Conservation (phyloP, 1,140 invertebrate genomes). For the Drosophila sp. region DNA sequence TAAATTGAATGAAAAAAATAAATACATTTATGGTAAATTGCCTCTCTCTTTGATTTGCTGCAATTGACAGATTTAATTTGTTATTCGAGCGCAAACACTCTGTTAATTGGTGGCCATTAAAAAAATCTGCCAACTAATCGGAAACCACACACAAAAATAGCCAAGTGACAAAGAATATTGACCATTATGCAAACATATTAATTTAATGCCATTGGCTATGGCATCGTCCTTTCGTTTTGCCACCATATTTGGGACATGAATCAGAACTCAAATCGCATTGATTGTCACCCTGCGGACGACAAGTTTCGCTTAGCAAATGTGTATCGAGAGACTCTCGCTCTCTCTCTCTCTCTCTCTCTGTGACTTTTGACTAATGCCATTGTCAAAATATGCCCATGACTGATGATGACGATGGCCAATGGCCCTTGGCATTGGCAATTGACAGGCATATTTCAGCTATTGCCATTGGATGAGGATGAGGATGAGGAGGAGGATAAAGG, state of each 20-base stretch:
- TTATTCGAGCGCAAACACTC: slow-evolving; percentile 27
- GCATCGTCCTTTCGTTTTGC: background rate
- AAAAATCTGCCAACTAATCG: slow-evolving; percentile 15
- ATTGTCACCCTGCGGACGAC: slow-evolving; percentile 55
- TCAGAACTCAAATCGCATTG: slow-evolving; percentile 48
- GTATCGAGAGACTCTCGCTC: slow-evolving; percentile 1
- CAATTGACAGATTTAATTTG: slow-evolving; percentile 66
- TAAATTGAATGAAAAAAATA: too few species aligned
- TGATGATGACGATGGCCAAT: slow-evolving; percentile 68
- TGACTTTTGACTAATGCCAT: slow-evolving; percentile 68
- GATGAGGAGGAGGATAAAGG: slow-evolving; percentile 30
- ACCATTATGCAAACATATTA: slow-evolving; percentile 10
- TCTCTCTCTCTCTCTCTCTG: background rate
- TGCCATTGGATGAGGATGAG: slow-evolving; percentile 19
- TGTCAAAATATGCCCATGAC: slow-evolving; percentile 77
- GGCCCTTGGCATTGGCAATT: slow-evolving; percentile 26
- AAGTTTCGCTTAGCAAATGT: slow-evolving; percentile 73
- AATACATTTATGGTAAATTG: too few species aligned
- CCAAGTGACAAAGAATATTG: slow-evolving; percentile 29
- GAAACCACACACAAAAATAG: slow-evolving; percentile 18
- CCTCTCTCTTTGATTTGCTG: slow-evolving; percentile 32
- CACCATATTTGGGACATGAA: slow-evolving; percentile 14
- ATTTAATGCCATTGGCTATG: background rate
- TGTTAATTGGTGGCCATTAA: slow-evolving; percentile 43
- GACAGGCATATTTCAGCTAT: slow-evolving; percentile 67